Evolutionary conservation across 2,797 vertebrate genomes (phyloP), one percentile per base, ranked within the genome.

Genomic region (Tapirus indicus): DNA sequence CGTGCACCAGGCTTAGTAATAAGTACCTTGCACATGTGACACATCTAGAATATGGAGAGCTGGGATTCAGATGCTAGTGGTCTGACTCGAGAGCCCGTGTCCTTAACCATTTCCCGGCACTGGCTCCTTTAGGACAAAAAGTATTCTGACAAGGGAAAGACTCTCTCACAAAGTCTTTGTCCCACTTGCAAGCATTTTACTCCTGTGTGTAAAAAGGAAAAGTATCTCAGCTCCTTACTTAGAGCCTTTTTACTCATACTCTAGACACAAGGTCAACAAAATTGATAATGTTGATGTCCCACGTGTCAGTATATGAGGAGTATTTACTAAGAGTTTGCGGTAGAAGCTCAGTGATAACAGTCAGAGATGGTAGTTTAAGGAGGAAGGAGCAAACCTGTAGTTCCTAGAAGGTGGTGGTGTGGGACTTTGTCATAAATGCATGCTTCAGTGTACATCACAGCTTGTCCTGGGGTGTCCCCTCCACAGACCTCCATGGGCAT

Each of bases 401-500:
- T 20, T 84, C 49, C 38, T n/a, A 23, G 41, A 66, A 58, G 75
- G 14, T 29, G n/a, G 16, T 18, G 4, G 18, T 87, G 20, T 62
- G 32, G 56, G 60, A n/a, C 49, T 23, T 35, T 77, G 66, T 60
- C 87, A 44, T 7, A 2, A 10, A 62, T 44, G 23, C 32, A 23
- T 8, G 12, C 27, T 20, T 80, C 35, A 12, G 8, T 0, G 0
- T 7, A 0, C 2, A 0, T 66, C 4, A 6, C 2, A 60, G 2
- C 11, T 5, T 66, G 62, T 68, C 74, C 41, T 72, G 10, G n/a
- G 25, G 2, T 56, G 12, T 52, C 56, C 47, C 80, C 56, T 75
- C 23, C n/a, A 18, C 6, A 41, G 72, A 89, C 62, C 54, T 92
- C 12, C 7, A 6, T 14, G 85, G 71, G 44, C 23, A 8, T 8